These are phyloP conservation scores for Motacilla alba DNA, from an alignment of 2,113 vertebrate species.

Conservation along the genomic window DNA sequence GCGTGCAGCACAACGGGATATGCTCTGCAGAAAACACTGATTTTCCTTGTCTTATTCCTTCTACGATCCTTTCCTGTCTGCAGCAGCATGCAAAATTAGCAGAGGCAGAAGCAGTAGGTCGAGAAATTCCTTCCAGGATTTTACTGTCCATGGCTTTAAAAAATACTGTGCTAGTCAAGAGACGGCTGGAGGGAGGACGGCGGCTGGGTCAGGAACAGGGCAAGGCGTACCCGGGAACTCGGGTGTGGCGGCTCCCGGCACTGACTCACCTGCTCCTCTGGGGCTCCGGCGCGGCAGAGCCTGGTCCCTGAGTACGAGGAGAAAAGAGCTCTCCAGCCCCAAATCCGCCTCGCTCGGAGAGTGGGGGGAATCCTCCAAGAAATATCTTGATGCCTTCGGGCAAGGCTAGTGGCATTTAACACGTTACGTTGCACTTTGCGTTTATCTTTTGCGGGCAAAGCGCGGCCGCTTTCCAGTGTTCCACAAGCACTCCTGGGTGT, in stretches of 20 bases:
- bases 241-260: neutral
- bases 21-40: neutral
- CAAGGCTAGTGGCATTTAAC: neutral
- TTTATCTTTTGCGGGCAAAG: neutral
- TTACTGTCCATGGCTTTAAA: neutral
- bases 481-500: fast-evolving
- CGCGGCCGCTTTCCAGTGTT: fast-evolving
- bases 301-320: fast-evolving
- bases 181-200: neutral
- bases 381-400: neutral
- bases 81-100: neutral
- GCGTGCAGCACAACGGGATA: neutral
- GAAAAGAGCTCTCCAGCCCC: neutral
- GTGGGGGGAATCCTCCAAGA: neutral
- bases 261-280: neutral
- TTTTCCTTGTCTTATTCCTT: neutral
- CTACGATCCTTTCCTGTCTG: neutral
- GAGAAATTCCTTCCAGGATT: neutral
- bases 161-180: neutral
- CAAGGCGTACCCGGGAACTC: neutral
- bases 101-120: neutral
- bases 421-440: neutral
- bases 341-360: neutral
- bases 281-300: neutral
- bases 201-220: neutral